These are phyloP conservation scores for Orthosia gothica DNA, from an alignment of 2,888 invertebrate genomes.

Conservation along the genomic window DNA sequence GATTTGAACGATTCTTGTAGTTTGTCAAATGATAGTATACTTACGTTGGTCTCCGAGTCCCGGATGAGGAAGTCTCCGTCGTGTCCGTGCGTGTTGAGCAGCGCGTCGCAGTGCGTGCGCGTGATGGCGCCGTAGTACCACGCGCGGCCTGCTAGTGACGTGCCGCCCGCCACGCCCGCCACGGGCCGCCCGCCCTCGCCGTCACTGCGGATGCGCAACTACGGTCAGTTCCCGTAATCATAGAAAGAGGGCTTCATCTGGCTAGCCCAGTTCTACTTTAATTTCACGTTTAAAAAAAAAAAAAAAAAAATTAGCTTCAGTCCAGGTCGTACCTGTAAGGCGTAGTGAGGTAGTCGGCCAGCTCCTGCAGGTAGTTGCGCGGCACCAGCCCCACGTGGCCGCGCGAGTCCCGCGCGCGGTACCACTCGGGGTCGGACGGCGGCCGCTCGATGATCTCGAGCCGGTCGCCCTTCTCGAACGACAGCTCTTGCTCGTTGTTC, in stretches of 20 bases:
- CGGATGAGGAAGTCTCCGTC: constrained; percentile 99
- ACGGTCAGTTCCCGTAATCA: too few species aligned
- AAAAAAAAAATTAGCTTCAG: too few species aligned
- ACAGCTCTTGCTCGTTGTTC: constrained; percentile 98
- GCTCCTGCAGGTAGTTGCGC: constrained; percentile 97
- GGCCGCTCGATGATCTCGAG: constrained; percentile 99
- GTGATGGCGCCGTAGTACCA: constrained; percentile 99
- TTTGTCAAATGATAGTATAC: neutral
- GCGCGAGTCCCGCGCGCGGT: constrained; percentile 97
- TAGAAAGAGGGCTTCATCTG: too few species aligned
- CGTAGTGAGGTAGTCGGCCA: constrained; percentile 97
- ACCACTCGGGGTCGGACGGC: constrained; percentile 99
- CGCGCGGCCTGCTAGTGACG: constrained; percentile 93
- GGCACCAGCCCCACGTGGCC: constrained; percentile 99
- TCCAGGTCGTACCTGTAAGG: too few species aligned
- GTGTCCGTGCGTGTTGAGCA: constrained; percentile 98
- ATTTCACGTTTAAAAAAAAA: too few species aligned
- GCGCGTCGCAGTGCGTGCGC: constrained; percentile 98
- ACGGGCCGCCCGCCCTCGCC: constrained; percentile 58
- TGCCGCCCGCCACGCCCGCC: constrained; percentile 65
- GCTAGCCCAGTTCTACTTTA: too few species aligned
- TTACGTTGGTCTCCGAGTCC: constrained; percentile 99
- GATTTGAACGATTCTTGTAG: too few species aligned
- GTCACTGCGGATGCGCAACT: constrained; percentile 76
- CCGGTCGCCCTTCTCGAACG: constrained; percentile 99